Evolutionary conservation across 2,113 vertebrate species (phyloP).

Genomic region (Dicrurus megarhynchus): DNA sequence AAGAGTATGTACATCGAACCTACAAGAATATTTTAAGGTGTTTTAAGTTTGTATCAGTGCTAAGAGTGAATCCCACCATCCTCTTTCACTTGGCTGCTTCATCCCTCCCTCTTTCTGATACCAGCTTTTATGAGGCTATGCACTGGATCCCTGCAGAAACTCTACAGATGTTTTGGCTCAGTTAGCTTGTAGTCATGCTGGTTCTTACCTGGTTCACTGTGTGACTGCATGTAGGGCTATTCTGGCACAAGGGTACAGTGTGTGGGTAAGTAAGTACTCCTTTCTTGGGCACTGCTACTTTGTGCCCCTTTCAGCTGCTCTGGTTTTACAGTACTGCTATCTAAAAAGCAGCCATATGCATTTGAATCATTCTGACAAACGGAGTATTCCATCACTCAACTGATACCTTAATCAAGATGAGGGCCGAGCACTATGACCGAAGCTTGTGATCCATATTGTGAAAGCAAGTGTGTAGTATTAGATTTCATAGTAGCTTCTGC

Average conservation of each 20-base stretch:
- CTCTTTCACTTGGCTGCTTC: neutral
- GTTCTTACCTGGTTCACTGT: neutral
- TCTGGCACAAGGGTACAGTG: neutral
- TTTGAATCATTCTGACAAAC: neutral
- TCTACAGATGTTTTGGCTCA: neutral
- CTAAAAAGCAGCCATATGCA: neutral
- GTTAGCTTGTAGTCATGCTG: neutral
- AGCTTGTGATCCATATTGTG: neutral
- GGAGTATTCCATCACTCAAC: neutral
- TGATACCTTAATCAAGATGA: neutral
- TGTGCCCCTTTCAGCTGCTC: neutral
- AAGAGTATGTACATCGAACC: neutral
- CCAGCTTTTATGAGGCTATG: neutral
- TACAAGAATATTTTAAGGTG: neutral
- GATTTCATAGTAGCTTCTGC: neutral
- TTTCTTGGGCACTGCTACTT: neutral
- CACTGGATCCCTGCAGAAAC: neutral
- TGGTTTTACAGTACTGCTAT: neutral
- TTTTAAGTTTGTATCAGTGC: neutral
- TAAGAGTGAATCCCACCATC: neutral
- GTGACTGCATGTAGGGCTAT: neutral
- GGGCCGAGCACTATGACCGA: neutral
- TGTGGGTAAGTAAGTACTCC: neutral
- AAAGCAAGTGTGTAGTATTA: neutral
- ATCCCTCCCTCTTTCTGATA: neutral